Base-by-base conservation (phyloP, 2,797 vertebrate species). In the Limosa lapponica region DNA sequence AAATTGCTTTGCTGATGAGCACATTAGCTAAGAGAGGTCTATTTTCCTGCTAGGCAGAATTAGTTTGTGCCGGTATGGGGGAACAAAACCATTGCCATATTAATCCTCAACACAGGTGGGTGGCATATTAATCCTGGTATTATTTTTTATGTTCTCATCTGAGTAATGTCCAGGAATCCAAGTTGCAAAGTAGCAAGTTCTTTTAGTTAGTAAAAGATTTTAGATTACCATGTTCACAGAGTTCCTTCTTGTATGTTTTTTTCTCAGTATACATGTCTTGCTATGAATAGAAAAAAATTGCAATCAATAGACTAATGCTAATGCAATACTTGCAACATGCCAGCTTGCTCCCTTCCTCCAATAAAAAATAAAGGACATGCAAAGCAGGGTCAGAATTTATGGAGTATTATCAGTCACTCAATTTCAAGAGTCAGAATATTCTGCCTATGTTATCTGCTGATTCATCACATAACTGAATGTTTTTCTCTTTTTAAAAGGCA, bases 41-140 rank as follows among this genome's bases (percentile, higher is more conserved):
- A 18, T 27, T 71, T 82, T 80, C 89, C 93, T 91, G 62, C 85
- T 90, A 95, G 65, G 94, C n/a, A 87, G 54, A 96, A 96, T 95
- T 95, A 86, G 90, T 96, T 89, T 87, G 37, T 79, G 74, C n/a
- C 65, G 20, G 46, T 87, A 83, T 87, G 89, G 69, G 74, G 89
- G 54, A 89, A 83, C n/a, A 9, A 93, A 89, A 67, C 67, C 74
- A 75, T 65, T 93, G 61, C 44, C 52, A 62, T 67, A 78, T 34
- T 90, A 97, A 95, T 95, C 57, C 75, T 91, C 27, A 43, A 0
- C 27, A 51, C 12, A 89, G 71, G 59, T 91, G 55, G 74, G 82
- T 87, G 82, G 83, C 52, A 74, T 79, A 74, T 78, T 93, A 87
- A 92, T 93, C 58, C 65, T 51, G 17, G 23, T 36, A 87, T 82